Evolutionary conservation across 2,888 invertebrate species (phyloP), one percentile per base, ranked within the genome.

Genomic region (Lochmaea crataegi): DNA sequence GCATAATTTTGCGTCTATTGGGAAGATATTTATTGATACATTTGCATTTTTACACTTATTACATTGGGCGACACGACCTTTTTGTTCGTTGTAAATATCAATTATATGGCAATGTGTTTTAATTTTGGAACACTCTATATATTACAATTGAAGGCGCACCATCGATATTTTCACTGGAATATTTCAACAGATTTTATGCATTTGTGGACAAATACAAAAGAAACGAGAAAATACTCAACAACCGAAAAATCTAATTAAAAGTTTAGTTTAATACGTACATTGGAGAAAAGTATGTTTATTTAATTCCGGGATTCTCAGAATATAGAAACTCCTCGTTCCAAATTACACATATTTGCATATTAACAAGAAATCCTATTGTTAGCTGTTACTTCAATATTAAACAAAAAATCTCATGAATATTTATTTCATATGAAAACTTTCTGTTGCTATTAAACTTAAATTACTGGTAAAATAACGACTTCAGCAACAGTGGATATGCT

Each of bases 301-400:
- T 58, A 38, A 58, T n/a, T 32, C 38, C 2, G 11, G 38, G 58
- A 26, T 38, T 60, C 32, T 3, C n/a, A 58, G 58, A 58, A 16
- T 53, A 7, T 53, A 53, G 53, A 18, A 48, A 60, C 4, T 60
- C 12, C 60, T n/a, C n/a, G 60, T 60, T 60, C 38, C 32, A 7
- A 60, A 60, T 38, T 38, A 60, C 32, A 60, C n/a, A 60, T 60
- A 60, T 60, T 60, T 60, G 60, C 60, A 60, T 60, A 38, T 60
- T 38, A 60, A 60, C 38, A 16, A 32, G 60, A 60, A 38, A 60
- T n/a, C n/a, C 9, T 60, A 60, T 60, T 53, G 53, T 53, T 1
- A n/a, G 38, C 5, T 16, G 38, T 60, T 60, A 38, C n/a, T 60
- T 60, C 4, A 14, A 60, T 38, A n/a, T 18, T 58, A 58, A 58